Evolutionary conservation across 1,140 invertebrate species (phyloP), one percentile per base, ranked within the genome.

Genomic region (Macrosteles quadrilineatus): DNA sequence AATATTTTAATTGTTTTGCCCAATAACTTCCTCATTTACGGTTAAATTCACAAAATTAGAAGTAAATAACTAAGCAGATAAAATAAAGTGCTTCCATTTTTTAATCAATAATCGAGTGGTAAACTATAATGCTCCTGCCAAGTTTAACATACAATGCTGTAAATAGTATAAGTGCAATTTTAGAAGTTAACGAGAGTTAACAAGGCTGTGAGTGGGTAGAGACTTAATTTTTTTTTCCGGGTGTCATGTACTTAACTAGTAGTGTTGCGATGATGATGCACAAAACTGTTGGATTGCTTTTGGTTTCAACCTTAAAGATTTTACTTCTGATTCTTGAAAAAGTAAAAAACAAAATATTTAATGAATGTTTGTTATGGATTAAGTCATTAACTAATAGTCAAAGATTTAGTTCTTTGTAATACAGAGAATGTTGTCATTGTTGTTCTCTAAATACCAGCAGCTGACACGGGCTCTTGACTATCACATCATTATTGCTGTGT

Each of bases 101-200:
- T 50, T 11, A 17, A 50, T 50, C 6, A 50, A 50, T n/a, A 50
- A 19, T 50, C 14, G 4, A 11, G 6, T 4, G 4, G n/a, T 19
- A 50, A 21, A 21, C 47, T n/a, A 19, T 3, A 50, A 50, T 19
- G n/a, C 14, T 50, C 47, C 47, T 50, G 47, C 21, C 32, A 36
- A 36, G 47, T 50, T 50, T 17, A 50, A 50, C 47, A 50, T 19
- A 17, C 4, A 19, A 50, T 50, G 47, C 47, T 50, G 47, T 50
- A 50, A 50, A 50, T 50, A 50, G 21, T 50, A 21, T 50, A 50
- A 50, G 47, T 50, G 47, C 47, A 50, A 50, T 50, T 50, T 50
- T 50, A 50, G 47, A 50, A 50, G 47, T 50, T 50, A 50, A 50
- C 47, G n/a, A 40, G n/a, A 50, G 47, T 50, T 50, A 50, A 50